phyloP scores from a whole-genome alignment of 2,888 invertebrate species.

The Rotaria macrura region DNA sequence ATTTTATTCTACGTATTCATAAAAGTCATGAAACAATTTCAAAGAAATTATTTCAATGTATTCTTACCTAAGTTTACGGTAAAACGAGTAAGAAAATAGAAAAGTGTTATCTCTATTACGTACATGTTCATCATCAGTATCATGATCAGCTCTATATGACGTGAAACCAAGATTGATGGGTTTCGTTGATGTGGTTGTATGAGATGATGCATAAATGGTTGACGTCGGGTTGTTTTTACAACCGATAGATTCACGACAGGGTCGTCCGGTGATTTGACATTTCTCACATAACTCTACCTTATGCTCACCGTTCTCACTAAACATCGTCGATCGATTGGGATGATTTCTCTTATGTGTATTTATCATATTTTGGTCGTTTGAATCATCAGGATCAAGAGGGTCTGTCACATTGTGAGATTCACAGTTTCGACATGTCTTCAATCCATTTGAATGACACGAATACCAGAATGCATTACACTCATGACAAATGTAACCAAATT shows the following conservation, averaged over 20 bases:
- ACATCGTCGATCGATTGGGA: neutral
- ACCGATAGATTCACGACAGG: neutral
- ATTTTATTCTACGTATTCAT: no score
- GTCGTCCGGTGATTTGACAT: neutral
- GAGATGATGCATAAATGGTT: neutral
- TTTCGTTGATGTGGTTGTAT: neutral
- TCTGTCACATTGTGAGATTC: rapidly evolving
- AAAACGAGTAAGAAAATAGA: no score
- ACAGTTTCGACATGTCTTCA: neutral
- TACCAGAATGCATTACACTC: neutral
- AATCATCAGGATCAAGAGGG: neutral
- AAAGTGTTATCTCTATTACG: no score
- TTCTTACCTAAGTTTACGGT: no score
- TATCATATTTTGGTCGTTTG: neutral
- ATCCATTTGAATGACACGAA: neutral
- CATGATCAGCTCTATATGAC: no score
- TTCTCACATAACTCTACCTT: neutral
- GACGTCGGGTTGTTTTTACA: no score
- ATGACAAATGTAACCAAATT: neutral
- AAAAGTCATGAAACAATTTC: no score
- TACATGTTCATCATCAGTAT: neutral
- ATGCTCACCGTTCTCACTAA: neutral
- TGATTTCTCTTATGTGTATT: neutral
- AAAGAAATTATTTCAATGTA: no score
- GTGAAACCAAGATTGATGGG: neutral